Base-by-base conservation (phyloP, 2,797 vertebrate genomes). In the Sebastes paucispinis region DNA sequence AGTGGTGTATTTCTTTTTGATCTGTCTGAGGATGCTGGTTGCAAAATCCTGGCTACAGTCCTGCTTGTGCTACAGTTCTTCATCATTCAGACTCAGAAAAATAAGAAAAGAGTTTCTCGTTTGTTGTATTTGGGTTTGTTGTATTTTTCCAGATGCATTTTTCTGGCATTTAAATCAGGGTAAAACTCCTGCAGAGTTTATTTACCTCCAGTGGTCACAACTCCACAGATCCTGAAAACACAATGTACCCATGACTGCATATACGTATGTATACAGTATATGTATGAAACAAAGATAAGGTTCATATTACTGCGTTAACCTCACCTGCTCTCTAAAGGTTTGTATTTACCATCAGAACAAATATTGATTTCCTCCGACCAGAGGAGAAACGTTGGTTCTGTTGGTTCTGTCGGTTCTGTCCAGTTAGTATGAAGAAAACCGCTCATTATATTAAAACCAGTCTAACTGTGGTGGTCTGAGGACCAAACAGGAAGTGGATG, bases 401-500 rank as follows among this genome's bases (percentile, higher is more conserved):
- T 4, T 22, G 36, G 36, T 39, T 39, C 5, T 11, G 8, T 31
- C 29, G 13, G 36, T 39, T 39, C 5, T 11, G 13, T 31, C 66
- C 29, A 3, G 36, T 39, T 39, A 39, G 27, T 20, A 6, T 25
- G 31, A 36, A 36, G 25, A 39, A 34, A 55, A 54, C 9, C 22
- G 4, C n/a, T 4, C n/a, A 6, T 52, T 14, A 8, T 11, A 11
- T 43, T 18, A 72, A 43, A 79, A 10, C 47, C 55, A 34, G 70
- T 20, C 18, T 1, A 5, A 0, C 77, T 55, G 50, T 16, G 70
- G 77, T 24, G 71, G 74, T 67, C 73, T 43, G 13, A 24, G 39
- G 32, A 73, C 39, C 69, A 60, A 66, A 52, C 77, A 73, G 77
- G 69, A 79, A 67, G 65, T 34, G 64, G 62, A 85, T 52, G 36